phyloP scores from a whole-genome alignment of 2,888 invertebrate species.

The Orgyia antiqua region DNA sequence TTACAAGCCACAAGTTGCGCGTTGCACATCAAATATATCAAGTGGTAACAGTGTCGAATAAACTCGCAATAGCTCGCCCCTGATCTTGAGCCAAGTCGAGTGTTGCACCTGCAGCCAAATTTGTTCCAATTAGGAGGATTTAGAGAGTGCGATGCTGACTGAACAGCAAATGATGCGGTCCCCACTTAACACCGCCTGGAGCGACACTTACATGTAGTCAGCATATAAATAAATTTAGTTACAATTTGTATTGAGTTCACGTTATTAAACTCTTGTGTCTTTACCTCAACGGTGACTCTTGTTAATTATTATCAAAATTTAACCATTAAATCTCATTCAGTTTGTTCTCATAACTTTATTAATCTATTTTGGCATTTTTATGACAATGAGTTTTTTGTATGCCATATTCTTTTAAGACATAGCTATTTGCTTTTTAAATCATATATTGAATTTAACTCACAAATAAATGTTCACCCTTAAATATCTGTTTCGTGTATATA shows the following conservation, averaged over 20 bases:
- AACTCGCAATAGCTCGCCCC: slow-evolving; percentile 69
- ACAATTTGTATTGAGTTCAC: slow-evolving; percentile 60
- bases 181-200: slow-evolving; percentile 62
- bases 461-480: no score
- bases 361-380: no score
- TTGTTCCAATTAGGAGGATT: slow-evolving; percentile 76
- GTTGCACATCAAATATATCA: slow-evolving; percentile 72
- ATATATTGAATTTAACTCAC: no score
- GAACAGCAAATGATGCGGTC: slow-evolving; percentile 76
- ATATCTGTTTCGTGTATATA: no score
- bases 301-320: slow-evolving; percentile 50
- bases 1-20: slow-evolving; percentile 60
- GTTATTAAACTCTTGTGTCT: slow-evolving; percentile 70
- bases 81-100: slow-evolving; percentile 76
- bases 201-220: slow-evolving; percentile 67
- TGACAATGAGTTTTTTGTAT: no score
- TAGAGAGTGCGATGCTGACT: slow-evolving; percentile 70
- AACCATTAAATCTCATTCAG: slow-evolving; percentile 19
- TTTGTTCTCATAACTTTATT: no score
- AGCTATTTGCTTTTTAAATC: no score
- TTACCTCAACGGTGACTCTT: slow-evolving; percentile 47
- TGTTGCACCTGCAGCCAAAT: slow-evolving; percentile 77
- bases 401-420: no score
- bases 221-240: slow-evolving; percentile 69
- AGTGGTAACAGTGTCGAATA: slow-evolving; percentile 58